phyloP scores from a whole-genome alignment of 2,797 vertebrate genomes.

The Crocodylus rhombifer region DNA sequence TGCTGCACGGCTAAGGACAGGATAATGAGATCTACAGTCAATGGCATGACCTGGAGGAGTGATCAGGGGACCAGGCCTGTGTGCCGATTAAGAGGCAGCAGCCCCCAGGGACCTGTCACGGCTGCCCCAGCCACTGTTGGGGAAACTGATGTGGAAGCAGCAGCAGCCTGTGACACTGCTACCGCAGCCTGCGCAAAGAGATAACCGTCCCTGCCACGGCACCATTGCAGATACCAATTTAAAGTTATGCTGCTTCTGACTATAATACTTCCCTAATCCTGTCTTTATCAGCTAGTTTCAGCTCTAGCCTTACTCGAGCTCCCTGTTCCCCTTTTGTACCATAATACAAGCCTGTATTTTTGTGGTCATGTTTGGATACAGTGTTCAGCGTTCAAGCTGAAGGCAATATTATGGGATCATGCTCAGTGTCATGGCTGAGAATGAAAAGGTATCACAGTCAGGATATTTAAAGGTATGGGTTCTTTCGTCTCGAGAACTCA shows the following conservation, averaged over 20 bases:
- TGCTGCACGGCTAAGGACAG: not conserved
- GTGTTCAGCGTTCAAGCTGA: not conserved
- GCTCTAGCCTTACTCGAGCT: not conserved
- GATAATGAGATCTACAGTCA: too few relatives aligned
- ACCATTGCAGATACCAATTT: too few relatives aligned
- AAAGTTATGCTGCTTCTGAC: not conserved
- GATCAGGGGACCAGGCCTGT: too few relatives aligned
- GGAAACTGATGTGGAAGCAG: too few relatives aligned
- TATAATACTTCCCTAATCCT: not conserved
- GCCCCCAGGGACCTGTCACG: too few relatives aligned
- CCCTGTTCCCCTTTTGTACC: not conserved
- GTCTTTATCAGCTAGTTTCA: not conserved
- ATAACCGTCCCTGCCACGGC: too few relatives aligned
- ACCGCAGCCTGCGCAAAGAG: too few relatives aligned
- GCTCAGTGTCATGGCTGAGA: accelerated
- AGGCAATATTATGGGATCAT: accelerated
- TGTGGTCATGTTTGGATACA: not conserved
- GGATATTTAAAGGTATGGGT: not conserved
- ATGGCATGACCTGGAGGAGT: too few relatives aligned
- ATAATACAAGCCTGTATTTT: not conserved
- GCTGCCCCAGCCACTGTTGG: too few relatives aligned
- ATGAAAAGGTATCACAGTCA: not conserved
- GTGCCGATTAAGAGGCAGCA: too few relatives aligned
- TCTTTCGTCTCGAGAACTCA: not conserved
- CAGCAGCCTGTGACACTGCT: too few relatives aligned